Base-by-base conservation (phyloP, 2,797 vertebrate species). In the Esox masquinongy region DNA sequence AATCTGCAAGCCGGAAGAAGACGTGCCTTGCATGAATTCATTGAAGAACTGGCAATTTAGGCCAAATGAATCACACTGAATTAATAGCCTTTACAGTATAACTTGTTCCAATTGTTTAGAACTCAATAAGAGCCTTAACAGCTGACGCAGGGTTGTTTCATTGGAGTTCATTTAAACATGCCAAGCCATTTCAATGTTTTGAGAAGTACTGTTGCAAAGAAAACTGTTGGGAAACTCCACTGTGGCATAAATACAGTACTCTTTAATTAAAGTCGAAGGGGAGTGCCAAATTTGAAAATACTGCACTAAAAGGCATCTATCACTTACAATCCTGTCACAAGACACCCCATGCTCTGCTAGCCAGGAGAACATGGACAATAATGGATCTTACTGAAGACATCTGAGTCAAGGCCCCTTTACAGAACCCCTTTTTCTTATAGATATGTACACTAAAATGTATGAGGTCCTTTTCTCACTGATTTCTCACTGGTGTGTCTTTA, bases 361-460 rank as follows among this genome's bases (percentile, higher is more conserved):
- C 53, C 77, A 75, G 82, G 69, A 77, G 69, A 75, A 63, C 67
- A 80, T 77, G 73, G 74, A 66, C 71, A 79, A 75, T 78, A 72
- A 59, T 22, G 47, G 63, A 66, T 66, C 59, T 77, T 77, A 82
- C 47, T 4, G 5, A 75, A 71, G 77, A 82, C 80, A 74, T 75
- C n/a, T n/a, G n/a, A n/a, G 68, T 74, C 69, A 51, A 29, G 71
- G 74, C 73, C 70, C 63, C 66, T 49, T 56, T 82, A 75, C 73
- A 81, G 72, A 77, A 70, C 68, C 24, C 14, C 77, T 66, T 15
- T 77, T 51, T 88, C 84, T 79, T 80, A 29, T 84, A 80, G 84
- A 84, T 81, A 34, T 76, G 77, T 83, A 79, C 76, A 69, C 29
- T 49, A 50, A 79, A 77, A 86, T 84, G 74, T 82, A 85, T 63